Conservation (phyloP, 35 echinoderm and acorn worm species). For the Hemicentrotus pulcherrimus region DNA sequence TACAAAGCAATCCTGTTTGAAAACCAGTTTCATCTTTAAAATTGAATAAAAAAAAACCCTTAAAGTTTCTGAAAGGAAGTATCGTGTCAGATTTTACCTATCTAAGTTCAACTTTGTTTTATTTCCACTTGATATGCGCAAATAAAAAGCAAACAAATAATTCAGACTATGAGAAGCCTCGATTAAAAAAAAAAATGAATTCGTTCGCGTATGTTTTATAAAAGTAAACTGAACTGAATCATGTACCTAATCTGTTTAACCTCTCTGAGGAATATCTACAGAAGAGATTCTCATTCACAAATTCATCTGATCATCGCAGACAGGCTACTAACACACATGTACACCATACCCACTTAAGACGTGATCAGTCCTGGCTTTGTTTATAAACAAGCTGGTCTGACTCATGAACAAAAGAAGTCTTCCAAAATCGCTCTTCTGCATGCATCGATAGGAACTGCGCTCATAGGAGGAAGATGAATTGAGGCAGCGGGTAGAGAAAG, state of each 20-base stretch:
- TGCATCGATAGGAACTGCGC: neutral
- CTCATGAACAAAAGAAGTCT: neutral
- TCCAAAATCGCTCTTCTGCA: neutral
- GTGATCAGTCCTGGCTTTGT: neutral
- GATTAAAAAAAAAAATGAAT: no score
- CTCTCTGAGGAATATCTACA: neutral
- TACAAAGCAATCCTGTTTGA: no score
- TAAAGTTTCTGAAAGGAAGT: no score
- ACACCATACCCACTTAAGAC: neutral
- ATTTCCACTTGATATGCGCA: no score
- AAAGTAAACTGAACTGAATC: neutral
- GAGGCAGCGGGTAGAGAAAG: neutral
- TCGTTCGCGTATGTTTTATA: no score
- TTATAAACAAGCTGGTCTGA: neutral
- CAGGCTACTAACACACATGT: neutral
- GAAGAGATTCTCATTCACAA: neutral
- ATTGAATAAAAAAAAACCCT: no score
- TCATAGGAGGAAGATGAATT: neutral
- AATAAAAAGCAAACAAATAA: no score
- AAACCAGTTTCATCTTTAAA: no score
- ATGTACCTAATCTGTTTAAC: neutral
- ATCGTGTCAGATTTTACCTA: no score
- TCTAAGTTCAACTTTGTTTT: no score
- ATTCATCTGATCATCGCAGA: neutral
- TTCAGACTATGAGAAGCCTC: no score